Percentiles rank a stretch among this genome's conserved stretches.
These are phyloP conservation scores for Bufo bufo DNA, from an alignment of 2,113 vertebrate species.

Conservation along the genomic window DNA sequence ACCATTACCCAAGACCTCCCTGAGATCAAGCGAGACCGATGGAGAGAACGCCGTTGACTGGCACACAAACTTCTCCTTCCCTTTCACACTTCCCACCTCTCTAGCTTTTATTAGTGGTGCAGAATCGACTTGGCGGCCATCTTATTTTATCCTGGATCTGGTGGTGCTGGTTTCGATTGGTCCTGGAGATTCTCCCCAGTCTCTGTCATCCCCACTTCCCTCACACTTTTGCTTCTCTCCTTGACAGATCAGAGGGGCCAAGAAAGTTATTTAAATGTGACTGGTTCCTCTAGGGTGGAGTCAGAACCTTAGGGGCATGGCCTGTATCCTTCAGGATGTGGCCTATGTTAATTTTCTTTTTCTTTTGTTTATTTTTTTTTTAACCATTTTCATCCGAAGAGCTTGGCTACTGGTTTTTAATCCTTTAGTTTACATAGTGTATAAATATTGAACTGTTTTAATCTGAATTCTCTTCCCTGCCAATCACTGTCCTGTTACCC, in stretches of 20 bases:
- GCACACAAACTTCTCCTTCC: constrained; percentile 53
- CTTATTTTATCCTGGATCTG: constrained; percentile 56
- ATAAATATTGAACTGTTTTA: constrained; percentile 56
- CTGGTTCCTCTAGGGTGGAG: constrained; percentile 61
- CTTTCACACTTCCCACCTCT: constrained; percentile 52
- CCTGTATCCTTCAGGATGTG: constrained; percentile 50
- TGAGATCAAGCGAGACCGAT: constrained; percentile 50
- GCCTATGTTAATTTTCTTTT: constrained; percentile 21
- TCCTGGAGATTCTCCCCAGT: constrained; percentile 42
- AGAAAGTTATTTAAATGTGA: constrained; percentile 62
- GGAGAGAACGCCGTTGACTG: constrained; percentile 51
- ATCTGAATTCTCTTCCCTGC: constrained; percentile 45
- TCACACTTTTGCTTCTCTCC: constrained; percentile 47
- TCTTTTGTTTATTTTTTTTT: constrained; percentile 43
- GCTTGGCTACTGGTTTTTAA: constrained; percentile 54
- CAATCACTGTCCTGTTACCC: constrained; percentile 50
- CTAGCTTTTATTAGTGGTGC: constrained; percentile 56
- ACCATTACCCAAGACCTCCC: constrained; percentile 59
- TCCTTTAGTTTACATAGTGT: constrained; percentile 54
- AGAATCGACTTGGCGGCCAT: constrained; percentile 52
- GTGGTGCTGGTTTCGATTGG: constrained; percentile 59
- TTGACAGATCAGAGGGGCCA: constrained; percentile 49
- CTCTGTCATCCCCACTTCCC: constrained; percentile 41
- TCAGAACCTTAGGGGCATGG: constrained; percentile 56
- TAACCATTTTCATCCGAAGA: constrained; percentile 41